Conservation (phyloP, 2,888 invertebrate species). For the Thereva nobilitata region DNA sequence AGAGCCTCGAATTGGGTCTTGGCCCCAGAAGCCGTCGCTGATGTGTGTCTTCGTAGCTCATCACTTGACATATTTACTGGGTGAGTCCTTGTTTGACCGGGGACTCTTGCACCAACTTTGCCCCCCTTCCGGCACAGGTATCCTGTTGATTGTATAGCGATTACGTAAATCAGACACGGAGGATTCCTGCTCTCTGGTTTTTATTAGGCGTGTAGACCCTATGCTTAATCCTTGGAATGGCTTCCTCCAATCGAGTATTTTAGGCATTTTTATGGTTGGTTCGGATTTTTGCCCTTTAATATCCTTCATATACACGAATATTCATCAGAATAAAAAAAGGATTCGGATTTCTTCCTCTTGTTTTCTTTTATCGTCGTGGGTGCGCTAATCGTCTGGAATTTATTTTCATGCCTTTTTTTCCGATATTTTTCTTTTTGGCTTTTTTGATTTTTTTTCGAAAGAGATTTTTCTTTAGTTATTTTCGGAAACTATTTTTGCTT, state of each 20-base stretch:
- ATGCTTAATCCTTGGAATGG: conserved; percentile 25
- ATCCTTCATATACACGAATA: no score
- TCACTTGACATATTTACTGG: conserved; percentile 18
- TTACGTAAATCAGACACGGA: conserved; percentile 34
- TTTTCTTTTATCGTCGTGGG: no score
- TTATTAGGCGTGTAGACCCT: conserved; percentile 8
- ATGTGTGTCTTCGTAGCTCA: neutral
- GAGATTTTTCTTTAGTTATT: no score
- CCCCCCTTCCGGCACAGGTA: no score
- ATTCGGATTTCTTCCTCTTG: no score
- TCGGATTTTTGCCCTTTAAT: conserved; percentile 4
- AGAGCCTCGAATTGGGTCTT: neutral
- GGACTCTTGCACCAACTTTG: neutral
- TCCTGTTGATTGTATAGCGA: conserved; percentile 36
- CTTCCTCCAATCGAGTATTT: conserved; percentile 33
- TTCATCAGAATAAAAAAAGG: no score
- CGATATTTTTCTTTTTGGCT: no score
- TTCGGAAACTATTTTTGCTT: no score
- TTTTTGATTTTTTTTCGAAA: no score
- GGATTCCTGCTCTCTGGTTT: conserved; percentile 15
- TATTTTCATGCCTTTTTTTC: no score
- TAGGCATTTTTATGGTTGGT: conserved; percentile 30
- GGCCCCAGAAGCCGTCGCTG: no score
- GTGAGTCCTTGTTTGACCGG: conserved; percentile 23
- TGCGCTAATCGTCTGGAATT: no score